Evolutionary conservation across 2,797 vertebrate genomes (phyloP), one percentile per base, ranked within the genome.

Genomic region (Tragelaphus oryx): DNA sequence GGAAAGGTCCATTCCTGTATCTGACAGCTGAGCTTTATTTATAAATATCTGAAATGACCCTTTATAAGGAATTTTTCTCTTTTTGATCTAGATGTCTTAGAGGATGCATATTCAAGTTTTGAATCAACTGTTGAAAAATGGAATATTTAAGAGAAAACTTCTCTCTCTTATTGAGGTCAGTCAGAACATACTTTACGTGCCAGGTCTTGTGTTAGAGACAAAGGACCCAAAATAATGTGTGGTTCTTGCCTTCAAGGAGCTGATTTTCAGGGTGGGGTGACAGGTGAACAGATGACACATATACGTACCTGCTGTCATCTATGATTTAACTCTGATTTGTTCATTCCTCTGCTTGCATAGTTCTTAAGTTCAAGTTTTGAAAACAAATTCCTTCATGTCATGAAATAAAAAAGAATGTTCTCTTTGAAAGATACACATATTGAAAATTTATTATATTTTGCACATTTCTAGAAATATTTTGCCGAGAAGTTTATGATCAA

Each of bases 391-490:
- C 20, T 91, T 89, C 11, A 57, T 62, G 18, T n/a, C 65, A 50
- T 68, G 41, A 82, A 46, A 65, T 8, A 65, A 82, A 91, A 85
- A 87, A 55, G 22, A 48, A 79, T 79, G 10, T 28, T 87, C 71
- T 87, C n/a, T 93, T 94, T 46, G 46, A 93, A 85, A 79, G 33
- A 85, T 26, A 74, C 1, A 60, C n/a, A 57, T 37, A 78, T 10
- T 60, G 11, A n/a, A 55, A 37, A 20, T 59, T 79, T 87, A 33
- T 41, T 37, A 48, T 62, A 75, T 50, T 68, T 94, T 79, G 30
- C 26, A 54, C 7, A 78, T 93, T 90, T 93, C 28, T 86, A 62
- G 33, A 93, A 62, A 59, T 93, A 65, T 68, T 92, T 95, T 94
- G 84, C 41, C 46, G 71, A 89, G 62, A 94, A 81, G 87, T 78